A percentile compares a stretch with the other conserved stretches of the same genome.
These are phyloP conservation scores for Coregonus suidteri DNA, from an alignment of 2,797 vertebrate genomes.

Conservation along the genomic window DNA sequence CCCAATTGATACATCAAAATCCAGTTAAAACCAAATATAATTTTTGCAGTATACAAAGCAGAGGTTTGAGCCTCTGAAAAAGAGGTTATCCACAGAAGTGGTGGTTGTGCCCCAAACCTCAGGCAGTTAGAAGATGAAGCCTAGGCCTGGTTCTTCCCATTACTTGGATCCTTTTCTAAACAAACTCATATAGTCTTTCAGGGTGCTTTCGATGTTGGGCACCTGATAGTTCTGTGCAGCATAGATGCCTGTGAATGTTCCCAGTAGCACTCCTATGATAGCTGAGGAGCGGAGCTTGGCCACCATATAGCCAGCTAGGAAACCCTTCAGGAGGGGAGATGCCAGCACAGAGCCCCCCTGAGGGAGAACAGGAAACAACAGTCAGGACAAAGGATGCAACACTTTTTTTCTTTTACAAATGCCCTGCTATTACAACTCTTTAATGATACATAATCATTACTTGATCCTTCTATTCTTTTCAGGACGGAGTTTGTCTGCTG, in stretches of 20 bases:
- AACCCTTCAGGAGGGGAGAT: constrained; percentile 93
- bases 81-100: constrained; percentile 5
- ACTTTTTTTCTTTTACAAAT: too few relatives aligned
- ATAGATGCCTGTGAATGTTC: constrained; percentile 88
- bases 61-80: neutral
- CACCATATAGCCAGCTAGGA: constrained; percentile 90
- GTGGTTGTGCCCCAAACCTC: constrained; percentile 12
- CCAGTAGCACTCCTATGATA: constrained; percentile 86
- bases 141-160: constrained; percentile 1
- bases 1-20: constrained; percentile 30
- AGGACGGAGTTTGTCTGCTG: neutral
- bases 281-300: constrained; percentile 93
- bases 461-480: neutral
- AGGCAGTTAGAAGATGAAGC: neutral
- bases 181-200: constrained; percentile 82
- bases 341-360: constrained; percentile 86
- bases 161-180: constrained; percentile 87
- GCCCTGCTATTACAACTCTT: neutral
- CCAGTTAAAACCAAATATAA: constrained; percentile 35
- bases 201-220: constrained; percentile 87
- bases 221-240: constrained; percentile 86
- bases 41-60: constrained; percentile 20
- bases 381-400: neutral
- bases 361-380: neutral
- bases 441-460: neutral